These are phyloP conservation scores for Mallateleia sp. DNA, from an alignment of 2,888 invertebrate species.

Conservation along the genomic window DNA sequence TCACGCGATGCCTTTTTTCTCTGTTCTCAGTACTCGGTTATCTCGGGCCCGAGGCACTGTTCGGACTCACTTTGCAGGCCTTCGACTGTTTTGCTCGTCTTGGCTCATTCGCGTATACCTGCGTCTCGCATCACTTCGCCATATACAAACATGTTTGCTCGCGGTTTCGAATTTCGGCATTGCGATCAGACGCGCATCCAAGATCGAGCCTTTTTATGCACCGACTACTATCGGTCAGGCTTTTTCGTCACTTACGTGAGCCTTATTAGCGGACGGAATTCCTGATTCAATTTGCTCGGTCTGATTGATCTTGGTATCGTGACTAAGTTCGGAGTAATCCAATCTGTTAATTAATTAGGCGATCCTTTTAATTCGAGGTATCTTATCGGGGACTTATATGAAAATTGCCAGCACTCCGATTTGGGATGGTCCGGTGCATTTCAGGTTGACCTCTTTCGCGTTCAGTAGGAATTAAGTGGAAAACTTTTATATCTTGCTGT, in stretches of 20 bases:
- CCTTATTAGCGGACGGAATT: conserved; percentile 1
- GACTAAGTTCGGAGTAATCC: not conserved
- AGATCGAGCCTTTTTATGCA: not conserved
- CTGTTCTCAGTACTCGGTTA: conserved; percentile 89
- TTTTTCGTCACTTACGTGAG: not conserved
- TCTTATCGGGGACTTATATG: conserved; percentile 14
- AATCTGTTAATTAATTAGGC: conserved; percentile 23
- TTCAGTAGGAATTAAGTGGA: too few relatives aligned
- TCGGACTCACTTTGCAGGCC: conserved; percentile 67
- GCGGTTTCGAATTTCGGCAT: conserved; percentile 50
- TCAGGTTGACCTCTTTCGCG: not conserved
- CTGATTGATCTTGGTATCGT: not conserved
- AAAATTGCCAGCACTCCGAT: conserved; percentile 29
- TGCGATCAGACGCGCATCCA: conserved; percentile 18
- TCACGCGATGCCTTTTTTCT: conserved; percentile 89
- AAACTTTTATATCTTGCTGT: too few relatives aligned
- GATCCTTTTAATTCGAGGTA: conserved; percentile 5
- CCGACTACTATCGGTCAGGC: not conserved
- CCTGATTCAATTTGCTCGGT: not conserved
- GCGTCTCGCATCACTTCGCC: conserved; percentile 31
- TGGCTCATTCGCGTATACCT: conserved; percentile 67
- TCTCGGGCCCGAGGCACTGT: conserved; percentile 86
- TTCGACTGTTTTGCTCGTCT: conserved; percentile 47
- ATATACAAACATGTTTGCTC: conserved; percentile 46
- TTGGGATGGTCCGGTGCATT: conserved; percentile 12